Evolutionary conservation across 2,888 invertebrate genomes (phyloP).

Genomic region (Bombyx huttoni): DNA sequence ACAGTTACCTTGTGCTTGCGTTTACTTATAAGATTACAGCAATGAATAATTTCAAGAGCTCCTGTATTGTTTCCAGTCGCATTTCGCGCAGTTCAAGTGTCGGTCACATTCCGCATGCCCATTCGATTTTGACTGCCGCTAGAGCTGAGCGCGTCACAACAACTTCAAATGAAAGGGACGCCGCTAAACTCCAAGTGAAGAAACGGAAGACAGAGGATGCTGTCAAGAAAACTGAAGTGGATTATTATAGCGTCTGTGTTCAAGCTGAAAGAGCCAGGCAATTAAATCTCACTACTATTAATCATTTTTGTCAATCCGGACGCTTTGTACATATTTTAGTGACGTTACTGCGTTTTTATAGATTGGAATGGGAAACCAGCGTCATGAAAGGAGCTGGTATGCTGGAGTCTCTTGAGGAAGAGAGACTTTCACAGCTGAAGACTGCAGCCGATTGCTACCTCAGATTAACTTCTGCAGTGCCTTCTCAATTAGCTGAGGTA

Average conservation of each 20-base stretch:
- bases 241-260: slow-evolving; percentile 93
- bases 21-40: slow-evolving; percentile 1
- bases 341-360: slow-evolving; percentile 16
- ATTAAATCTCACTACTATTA: slow-evolving; percentile 1
- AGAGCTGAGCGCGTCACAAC: slow-evolving; percentile 45
- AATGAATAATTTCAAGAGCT: slow-evolving; percentile 8
- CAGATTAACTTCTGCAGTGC: slow-evolving; percentile 78
- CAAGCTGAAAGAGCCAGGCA: slow-evolving; percentile 90
- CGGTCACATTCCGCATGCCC: slow-evolving; percentile 70
- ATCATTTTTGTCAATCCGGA: neutral
- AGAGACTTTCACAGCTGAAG: slow-evolving; percentile 86
- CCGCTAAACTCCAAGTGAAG: slow-evolving; percentile 87
- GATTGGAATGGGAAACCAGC: slow-evolving; percentile 93
- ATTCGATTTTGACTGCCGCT: slow-evolving; percentile 56
- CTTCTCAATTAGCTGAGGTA: slow-evolving; percentile 83
- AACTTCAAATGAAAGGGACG: slow-evolving; percentile 72
- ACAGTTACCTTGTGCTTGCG: neutral
- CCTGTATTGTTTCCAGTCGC: slow-evolving; percentile 35
- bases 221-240: slow-evolving; percentile 91
- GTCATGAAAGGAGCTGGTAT: slow-evolving; percentile 89
- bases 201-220: slow-evolving; percentile 91
- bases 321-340: neutral
- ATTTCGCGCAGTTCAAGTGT: slow-evolving; percentile 70
- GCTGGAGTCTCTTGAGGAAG: slow-evolving; percentile 91
- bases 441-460: slow-evolving; percentile 77